Evolutionary conservation across 2,797 vertebrate genomes (phyloP), one percentile per base, ranked within the genome.

Genomic region (Phrynocephalus forsythii): DNA sequence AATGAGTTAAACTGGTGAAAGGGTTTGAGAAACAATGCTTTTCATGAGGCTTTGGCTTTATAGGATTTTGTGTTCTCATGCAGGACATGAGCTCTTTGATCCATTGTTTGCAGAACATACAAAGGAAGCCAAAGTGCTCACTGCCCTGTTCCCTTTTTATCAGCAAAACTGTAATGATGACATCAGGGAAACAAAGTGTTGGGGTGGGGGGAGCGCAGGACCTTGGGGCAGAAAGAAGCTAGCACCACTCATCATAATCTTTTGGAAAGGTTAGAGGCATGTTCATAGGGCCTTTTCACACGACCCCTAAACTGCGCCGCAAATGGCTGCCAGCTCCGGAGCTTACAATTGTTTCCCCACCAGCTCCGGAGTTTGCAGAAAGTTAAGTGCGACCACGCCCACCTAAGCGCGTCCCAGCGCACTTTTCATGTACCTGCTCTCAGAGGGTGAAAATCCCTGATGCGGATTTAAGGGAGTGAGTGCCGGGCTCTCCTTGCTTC

Each of bases 81-180:
- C 60, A 85, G 56, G 63, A 78, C 63, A 30, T 67, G 26, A 60
- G 13, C 18, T 30, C 24, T 18, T 60, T 84, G 82, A 73, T 82
- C 20, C 2, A 8, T 76, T 66, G 22, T 24, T 77, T 26, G 56
- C 38, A 66, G 33, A 86, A 81, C 38, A 66, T 73, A 66, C 20
- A 82, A 82, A 67, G 38, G 20, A 82, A 87, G 75, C 11, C 48
- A 67, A 50, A 44, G 50, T 80, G 76, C 48, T 78, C n/a, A 52
- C 3, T 79, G 66, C 22, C 11, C 16, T 38, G 11, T 63, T 81
- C 38, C 67, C 11, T 56, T 56, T 60, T 75, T 81, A 18, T 66
- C 16, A 48, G 71, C 26, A 3, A 73, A 75, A 79, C 52, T 79
- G 50, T n/a, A 56, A 56, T 56, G 26, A 5, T 33, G 1, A 79